Evolutionary conservation across 2,797 vertebrate species (phyloP), one percentile per base, ranked within the genome.

Genomic region (Acropternis orthonyx): DNA sequence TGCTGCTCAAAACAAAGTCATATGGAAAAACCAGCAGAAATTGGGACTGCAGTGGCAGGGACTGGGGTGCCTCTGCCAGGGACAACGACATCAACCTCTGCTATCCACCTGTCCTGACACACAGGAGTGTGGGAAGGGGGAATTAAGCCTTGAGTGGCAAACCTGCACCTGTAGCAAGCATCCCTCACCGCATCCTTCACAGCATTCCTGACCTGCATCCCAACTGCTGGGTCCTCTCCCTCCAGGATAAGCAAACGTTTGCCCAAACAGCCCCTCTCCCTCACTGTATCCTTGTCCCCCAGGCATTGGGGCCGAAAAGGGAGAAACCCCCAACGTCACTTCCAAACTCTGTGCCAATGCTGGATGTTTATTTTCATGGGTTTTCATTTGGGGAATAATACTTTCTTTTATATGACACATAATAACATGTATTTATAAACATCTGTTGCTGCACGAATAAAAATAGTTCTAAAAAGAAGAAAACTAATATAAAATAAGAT

Each of bases 251-350:
- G 74, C 6, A 11, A 28, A 3, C n/a, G 11, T 76, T 61, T 44
- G 52, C 52, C 49, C 9, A n/a, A 55, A 17, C 49, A 41, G 49
- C 43, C 20, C 46, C 7, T 2, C 34, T 51, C 28, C 55, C 23
- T n/a, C 4, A 0, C 17, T 12, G 14, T n/a, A 2, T 17, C 30
- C 19, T 1, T 3, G 10, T 52, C 8, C 43, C 37, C n/a, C 6
- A 0, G 27, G 4, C 3, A 1, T 37, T 9, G 5, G 48, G 23
- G 32, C 56, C 56, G 44, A 51, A 18, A 15, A 39, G 2, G 32
- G 39, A 79, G 27, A n/a, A 72, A 12, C 19, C 24, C 7, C 49
- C 36, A 9, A 0, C 1, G 0, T 4, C 18, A 0, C 12, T 44
- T 6, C 86, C 87, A 39, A 71, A 11, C 74, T 8, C 49, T 7